A percentile compares a stretch with the other conserved stretches of the same genome.
Conservation (phyloP, 2,888 invertebrate genomes). For the Drosophila lutescens region DNA sequence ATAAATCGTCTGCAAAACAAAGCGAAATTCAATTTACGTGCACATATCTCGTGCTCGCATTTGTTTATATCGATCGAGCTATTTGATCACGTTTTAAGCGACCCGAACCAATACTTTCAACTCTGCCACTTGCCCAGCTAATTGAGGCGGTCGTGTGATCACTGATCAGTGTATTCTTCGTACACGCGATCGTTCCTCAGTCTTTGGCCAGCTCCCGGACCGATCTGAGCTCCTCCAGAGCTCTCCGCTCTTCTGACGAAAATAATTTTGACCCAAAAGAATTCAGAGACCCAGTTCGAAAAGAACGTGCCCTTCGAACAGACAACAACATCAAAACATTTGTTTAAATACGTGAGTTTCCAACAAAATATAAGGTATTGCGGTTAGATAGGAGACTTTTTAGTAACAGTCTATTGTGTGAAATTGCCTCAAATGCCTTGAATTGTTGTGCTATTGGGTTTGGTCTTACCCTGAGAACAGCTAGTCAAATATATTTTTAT, state of each 20-base stretch:
- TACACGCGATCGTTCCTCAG: conserved; percentile 66
- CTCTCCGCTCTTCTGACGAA: not conserved
- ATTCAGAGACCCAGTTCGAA: conserved; percentile 8
- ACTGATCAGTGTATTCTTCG: conserved; percentile 30
- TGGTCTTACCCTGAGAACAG: not conserved
- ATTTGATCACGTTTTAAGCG: conserved; percentile 57
- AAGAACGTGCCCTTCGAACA: conserved; percentile 13
- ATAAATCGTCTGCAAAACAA: conserved; percentile 17
- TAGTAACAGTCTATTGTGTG: not conserved
- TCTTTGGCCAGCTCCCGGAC: conserved; percentile 42
- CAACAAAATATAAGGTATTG: not conserved
- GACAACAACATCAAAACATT: conserved; percentile 42
- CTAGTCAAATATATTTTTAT: not conserved
- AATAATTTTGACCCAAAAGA: not conserved
- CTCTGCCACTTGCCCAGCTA: conserved; percentile 44
- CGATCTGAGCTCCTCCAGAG: conserved; percentile 28
- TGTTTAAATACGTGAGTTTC: conserved; percentile 57
- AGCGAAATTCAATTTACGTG: conserved; percentile 27
- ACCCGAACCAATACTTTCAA: conserved; percentile 16
- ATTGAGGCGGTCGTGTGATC: conserved; percentile 60
- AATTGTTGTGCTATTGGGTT: not conserved
- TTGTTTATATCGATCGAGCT: conserved; percentile 38
- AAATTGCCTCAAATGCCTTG: not conserved
- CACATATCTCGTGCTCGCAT: conserved; percentile 21
- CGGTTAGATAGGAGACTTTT: conserved; percentile 7